Evolutionary conservation across 2,797 vertebrate species (phyloP).

Genomic region (Microchirus variegatus): DNA sequence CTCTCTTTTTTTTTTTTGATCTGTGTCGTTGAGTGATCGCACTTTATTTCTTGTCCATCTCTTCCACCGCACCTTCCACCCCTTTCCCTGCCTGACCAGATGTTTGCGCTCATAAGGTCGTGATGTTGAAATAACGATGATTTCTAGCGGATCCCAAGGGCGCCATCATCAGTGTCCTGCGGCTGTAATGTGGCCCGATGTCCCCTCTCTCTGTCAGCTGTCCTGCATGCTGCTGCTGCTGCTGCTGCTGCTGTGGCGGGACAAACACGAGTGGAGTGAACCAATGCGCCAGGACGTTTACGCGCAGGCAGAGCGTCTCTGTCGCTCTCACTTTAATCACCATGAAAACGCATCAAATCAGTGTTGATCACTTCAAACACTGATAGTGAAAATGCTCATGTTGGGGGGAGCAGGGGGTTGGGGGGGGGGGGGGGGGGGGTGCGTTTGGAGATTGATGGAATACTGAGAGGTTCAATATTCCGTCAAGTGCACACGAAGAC

Average conservation of each 20-base stretch:
- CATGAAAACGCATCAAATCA: too few relatives aligned
- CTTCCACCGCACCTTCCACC: not conserved
- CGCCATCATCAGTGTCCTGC: slow-evolving; percentile 23
- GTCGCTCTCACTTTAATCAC: slow-evolving; percentile 3
- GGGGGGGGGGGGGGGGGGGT: too few relatives aligned
- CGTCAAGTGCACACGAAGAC: slow-evolving; percentile 7
- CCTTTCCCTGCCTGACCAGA: slow-evolving; percentile 15
- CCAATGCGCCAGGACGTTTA: slow-evolving; percentile 34
- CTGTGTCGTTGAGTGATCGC: not conserved
- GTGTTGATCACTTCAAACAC: too few relatives aligned
- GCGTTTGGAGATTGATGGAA: slow-evolving; percentile 1
- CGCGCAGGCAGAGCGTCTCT: not conserved
- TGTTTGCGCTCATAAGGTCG: slow-evolving; percentile 38
- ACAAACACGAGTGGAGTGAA: slow-evolving; percentile 8
- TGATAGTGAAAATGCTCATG: too few relatives aligned
- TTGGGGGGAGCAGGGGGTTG: too few relatives aligned
- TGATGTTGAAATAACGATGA: slow-evolving; percentile 32
- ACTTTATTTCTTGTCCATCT: not conserved
- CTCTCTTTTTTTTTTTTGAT: not conserved
- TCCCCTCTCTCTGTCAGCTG: slow-evolving; percentile 18
- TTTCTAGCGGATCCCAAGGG: slow-evolving; percentile 31
- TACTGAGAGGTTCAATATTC: not conserved
- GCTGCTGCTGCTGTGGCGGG: slow-evolving; percentile 11
- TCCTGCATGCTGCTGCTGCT: not conserved
- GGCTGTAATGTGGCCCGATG: slow-evolving; percentile 35